A percentile compares a stretch with the other conserved stretches of the same genome.
These are phyloP conservation scores for Mastomys natalensis DNA, from an alignment of 2,113 vertebrate genomes.

Conservation along the genomic window DNA sequence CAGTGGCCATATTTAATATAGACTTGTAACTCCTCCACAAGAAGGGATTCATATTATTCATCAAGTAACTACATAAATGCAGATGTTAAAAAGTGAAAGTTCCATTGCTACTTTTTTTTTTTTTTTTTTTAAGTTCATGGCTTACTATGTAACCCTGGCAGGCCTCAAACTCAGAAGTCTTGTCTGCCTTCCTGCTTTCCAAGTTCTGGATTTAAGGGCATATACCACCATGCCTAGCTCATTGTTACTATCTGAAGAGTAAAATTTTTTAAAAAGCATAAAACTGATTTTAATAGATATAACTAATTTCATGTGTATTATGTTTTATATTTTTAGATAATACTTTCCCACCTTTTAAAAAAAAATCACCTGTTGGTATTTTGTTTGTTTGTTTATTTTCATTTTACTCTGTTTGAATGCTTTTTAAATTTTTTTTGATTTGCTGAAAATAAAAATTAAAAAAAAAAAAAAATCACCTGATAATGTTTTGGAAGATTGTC, in stretches of 20 bases:
- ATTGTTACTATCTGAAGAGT: slow-evolving; percentile 10
- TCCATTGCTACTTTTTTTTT: neutral
- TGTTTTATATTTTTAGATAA: slow-evolving; percentile 38
- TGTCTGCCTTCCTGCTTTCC: neutral
- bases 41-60: slow-evolving; percentile 20
- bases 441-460: too few species aligned
- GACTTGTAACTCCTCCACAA: neutral
- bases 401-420: too few species aligned
- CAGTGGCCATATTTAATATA: slow-evolving; percentile 27
- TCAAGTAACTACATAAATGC: slow-evolving; percentile 31
- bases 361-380: too few species aligned
- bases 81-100: slow-evolving; percentile 30
- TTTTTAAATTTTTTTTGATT: too few species aligned
- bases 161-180: neutral
- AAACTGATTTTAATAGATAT: slow-evolving; percentile 48
- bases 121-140: neutral
- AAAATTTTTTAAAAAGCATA: neutral
- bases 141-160: neutral
- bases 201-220: neutral
- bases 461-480: neutral
- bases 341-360: slow-evolving; percentile 16
- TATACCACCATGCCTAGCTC: neutral
- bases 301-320: neutral
- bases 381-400: too few species aligned
- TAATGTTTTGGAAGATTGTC: slow-evolving; percentile 30